A percentile compares a stretch with the other conserved stretches of the same genome.
Conservation (phyloP, 2,888 invertebrate genomes). For the Escarpia spicata region DNA sequence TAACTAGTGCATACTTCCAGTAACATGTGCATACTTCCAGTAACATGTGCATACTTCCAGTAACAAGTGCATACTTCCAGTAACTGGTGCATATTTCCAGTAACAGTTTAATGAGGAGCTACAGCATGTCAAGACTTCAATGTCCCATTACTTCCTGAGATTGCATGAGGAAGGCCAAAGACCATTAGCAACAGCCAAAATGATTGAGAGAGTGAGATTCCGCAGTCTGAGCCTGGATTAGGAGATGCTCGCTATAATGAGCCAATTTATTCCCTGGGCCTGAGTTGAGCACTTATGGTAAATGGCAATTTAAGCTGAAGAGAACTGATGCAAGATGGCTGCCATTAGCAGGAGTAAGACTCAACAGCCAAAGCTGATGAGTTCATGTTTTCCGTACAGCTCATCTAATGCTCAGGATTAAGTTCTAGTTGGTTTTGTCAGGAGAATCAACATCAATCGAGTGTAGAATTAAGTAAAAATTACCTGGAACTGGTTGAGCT, state of each 20-base stretch:
- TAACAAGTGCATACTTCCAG: neutral
- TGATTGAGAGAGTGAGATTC: neutral
- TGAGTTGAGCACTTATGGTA: neutral
- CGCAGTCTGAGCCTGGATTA: neutral
- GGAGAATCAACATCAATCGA: neutral
- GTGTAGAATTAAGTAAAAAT: neutral
- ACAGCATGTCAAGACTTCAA: neutral
- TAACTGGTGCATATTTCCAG: neutral
- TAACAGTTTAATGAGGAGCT: neutral
- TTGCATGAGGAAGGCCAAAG: neutral
- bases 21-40: neutral
- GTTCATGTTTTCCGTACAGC: neutral
- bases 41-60: neutral
- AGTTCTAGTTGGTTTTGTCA: neutral
- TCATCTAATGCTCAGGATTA: neutral
- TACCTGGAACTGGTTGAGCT: neutral
- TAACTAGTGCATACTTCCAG: neutral
- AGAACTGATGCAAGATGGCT: constrained; percentile 3
- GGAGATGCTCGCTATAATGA: neutral
- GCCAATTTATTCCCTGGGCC: neutral
- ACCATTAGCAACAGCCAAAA: neutral
- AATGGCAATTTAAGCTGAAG: constrained; percentile 1
- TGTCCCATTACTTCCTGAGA: neutral
- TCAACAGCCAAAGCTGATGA: neutral
- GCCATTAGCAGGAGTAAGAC: neutral